phyloP scores from a whole-genome alignment of 2,888 invertebrate species.

The Mimumesa dahlbomi region DNA sequence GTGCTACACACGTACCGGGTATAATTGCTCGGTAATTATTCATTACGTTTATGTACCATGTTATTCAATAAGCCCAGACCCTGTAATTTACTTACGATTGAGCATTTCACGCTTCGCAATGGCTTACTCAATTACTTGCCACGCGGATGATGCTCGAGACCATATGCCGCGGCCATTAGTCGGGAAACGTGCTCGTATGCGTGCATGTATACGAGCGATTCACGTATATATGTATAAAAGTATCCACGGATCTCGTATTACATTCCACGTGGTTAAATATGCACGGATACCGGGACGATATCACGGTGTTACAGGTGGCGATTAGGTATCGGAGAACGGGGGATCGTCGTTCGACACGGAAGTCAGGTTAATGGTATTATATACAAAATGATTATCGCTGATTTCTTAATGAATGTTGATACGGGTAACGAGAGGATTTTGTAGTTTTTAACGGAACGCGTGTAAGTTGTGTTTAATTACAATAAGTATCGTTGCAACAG shows the following conservation, averaged over 20 bases:
- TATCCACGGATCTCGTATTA: background rate
- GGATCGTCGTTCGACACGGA: too few species aligned
- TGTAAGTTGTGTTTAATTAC: too few species aligned
- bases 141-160: conserved; percentile 39
- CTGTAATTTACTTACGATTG: conserved; percentile 63
- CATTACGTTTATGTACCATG: conserved; percentile 64
- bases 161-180: conserved; percentile 44
- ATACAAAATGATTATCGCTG: background rate
- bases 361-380: too few species aligned
- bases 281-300: too few species aligned
- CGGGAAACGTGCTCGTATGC: conserved; percentile 29
- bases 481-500: too few species aligned
- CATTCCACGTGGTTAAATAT: background rate
- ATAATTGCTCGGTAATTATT: conserved; percentile 64
- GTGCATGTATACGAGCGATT: too few species aligned
- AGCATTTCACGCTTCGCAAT: conserved; percentile 66
- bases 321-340: too few species aligned
- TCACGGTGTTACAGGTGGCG: too few species aligned
- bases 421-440: background rate
- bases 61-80: conserved; percentile 61
- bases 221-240: too few species aligned
- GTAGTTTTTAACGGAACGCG: background rate
- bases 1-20: conserved; percentile 26
- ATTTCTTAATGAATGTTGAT: background rate
- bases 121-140: conserved; percentile 57